Conservation (phyloP, 2,797 vertebrate genomes). For the Amphiprion clarkii region DNA sequence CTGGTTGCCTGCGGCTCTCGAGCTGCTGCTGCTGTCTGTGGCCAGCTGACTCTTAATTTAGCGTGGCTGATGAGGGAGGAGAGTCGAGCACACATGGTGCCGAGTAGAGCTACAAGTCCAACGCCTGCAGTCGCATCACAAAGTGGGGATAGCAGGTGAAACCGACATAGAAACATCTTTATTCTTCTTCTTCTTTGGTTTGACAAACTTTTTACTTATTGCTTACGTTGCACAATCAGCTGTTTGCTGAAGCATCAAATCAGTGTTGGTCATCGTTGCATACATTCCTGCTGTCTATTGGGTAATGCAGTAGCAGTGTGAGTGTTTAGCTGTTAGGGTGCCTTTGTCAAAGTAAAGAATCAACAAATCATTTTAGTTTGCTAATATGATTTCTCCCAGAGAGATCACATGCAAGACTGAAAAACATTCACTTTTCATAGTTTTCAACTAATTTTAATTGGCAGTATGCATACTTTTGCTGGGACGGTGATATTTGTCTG, state of each 20-base stretch:
- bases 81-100: slow-evolving; percentile 22
- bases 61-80: slow-evolving; percentile 60
- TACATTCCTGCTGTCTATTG: not conserved
- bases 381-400: not conserved
- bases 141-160: slow-evolving; percentile 7
- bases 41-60: slow-evolving; percentile 63
- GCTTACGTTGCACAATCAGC: not conserved
- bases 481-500: not conserved
- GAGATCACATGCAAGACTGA: not conserved
- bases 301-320: not conserved
- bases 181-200: not conserved
- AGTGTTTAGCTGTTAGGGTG: slow-evolving; percentile 4
- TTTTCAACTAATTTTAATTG: not conserved
- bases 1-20: slow-evolving; percentile 58
- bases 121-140: slow-evolving; percentile 14
- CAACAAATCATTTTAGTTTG: not conserved
- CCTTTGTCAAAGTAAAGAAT: not conserved
- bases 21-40: slow-evolving; percentile 42
- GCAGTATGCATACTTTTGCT: not conserved
- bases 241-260: not conserved
- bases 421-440: not conserved
- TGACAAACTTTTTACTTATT: not conserved
- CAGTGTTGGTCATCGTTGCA: not conserved
- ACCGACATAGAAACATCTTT: not conserved
- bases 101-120: slow-evolving; percentile 31